A percentile compares a stretch with the other conserved stretches of the same genome.
Conservation (phyloP, 2,888 invertebrate species). For the Xestobium rufovillosum region DNA sequence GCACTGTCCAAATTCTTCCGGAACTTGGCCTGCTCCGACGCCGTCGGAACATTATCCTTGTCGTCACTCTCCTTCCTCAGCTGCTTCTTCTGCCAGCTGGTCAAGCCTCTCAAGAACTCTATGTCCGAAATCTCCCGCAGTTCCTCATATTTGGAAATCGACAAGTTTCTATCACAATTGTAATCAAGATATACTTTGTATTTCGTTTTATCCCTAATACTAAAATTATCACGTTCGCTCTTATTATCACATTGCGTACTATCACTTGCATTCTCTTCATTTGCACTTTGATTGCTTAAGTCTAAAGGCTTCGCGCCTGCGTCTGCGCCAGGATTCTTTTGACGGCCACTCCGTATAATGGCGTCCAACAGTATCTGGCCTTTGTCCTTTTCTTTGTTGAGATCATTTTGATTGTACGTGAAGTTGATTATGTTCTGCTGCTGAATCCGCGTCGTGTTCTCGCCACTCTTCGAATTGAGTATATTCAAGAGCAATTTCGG, state of each 20-base stretch:
- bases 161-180: constrained; percentile 40
- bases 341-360: constrained; percentile 37
- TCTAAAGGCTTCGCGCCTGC: constrained; percentile 2
- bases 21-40: constrained; percentile 64
- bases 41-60: constrained; percentile 52
- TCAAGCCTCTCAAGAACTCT: constrained; percentile 23
- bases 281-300: constrained; percentile 29
- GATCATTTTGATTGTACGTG: constrained; percentile 33
- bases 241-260: constrained; percentile 36
- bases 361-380: constrained; percentile 40
- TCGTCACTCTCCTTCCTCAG: constrained; percentile 37
- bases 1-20: constrained; percentile 69
- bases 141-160: constrained; percentile 23
- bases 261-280: constrained; percentile 32
- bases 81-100: constrained; percentile 33
- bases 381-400: constrained; percentile 31
- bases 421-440: constrained; percentile 16
- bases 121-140: constrained; percentile 30
- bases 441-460: constrained; percentile 32
- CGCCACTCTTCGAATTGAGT: constrained; percentile 39
- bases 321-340: neutral
- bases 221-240: constrained; percentile 42
- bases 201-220: constrained; percentile 37
- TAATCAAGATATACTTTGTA: constrained; percentile 37
- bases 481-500: constrained; percentile 37